phyloP scores from a whole-genome alignment of 2,113 vertebrate species.

The Hippocampus abdominalis region DNA sequence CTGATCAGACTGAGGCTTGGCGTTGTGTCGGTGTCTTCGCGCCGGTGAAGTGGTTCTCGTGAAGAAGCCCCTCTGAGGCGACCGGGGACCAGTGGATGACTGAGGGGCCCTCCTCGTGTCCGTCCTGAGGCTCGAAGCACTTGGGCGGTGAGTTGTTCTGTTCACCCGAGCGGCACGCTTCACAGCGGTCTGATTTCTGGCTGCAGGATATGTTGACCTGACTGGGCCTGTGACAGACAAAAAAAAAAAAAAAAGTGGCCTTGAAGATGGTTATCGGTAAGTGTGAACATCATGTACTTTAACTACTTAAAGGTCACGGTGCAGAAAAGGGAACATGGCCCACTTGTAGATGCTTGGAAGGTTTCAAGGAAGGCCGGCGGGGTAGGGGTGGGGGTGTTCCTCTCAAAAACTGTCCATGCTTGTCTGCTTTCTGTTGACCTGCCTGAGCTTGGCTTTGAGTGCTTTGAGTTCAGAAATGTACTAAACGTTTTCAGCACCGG shows the following conservation, averaged over 20 bases:
- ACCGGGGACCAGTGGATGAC: conserved; percentile 79
- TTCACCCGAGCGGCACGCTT: conserved; percentile 64
- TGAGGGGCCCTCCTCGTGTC: conserved; percentile 79
- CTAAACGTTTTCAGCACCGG: conserved; percentile 10
- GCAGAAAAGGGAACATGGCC: conserved; percentile 14
- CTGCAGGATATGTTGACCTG: conserved; percentile 31
- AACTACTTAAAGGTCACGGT: conserved; percentile 5
- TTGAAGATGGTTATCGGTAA: conserved; percentile 17
- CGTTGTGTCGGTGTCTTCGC: conserved; percentile 69
- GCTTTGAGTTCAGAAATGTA: conserved; percentile 18
- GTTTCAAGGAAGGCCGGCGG: not conserved
- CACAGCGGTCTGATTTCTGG: conserved; percentile 29
- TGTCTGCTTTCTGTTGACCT: conserved; percentile 11
- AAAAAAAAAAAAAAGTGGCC: not conserved
- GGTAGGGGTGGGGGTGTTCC: not conserved
- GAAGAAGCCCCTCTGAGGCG: conserved; percentile 69
- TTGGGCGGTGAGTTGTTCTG: conserved; percentile 60
- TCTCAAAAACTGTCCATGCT: conserved; percentile 10
- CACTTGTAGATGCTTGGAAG: not conserved
- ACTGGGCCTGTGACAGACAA: conserved; percentile 32
- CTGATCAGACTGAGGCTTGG: conserved; percentile 78
- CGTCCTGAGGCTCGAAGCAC: conserved; percentile 56
- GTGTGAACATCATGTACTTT: conserved; percentile 11
- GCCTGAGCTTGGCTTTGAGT: conserved; percentile 16
- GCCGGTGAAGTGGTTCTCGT: conserved; percentile 62